Evolutionary conservation across 2,797 vertebrate genomes (phyloP), one percentile per base, ranked within the genome.

Genomic region (Limnodromus scolopaceus): DNA sequence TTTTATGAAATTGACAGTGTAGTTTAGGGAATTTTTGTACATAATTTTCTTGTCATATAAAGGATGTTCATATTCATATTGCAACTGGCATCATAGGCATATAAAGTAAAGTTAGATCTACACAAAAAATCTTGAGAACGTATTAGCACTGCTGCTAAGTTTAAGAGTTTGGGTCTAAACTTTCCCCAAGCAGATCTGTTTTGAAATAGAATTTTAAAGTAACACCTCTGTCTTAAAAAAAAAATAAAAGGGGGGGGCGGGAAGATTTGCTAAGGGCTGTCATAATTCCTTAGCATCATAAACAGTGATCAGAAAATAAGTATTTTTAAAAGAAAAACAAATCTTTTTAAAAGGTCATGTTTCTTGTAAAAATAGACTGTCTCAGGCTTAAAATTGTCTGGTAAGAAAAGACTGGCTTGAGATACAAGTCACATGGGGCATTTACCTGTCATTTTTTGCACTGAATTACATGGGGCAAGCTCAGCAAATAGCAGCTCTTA

Each of bases 281-380:
- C 6, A 38, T 96, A 97, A 96, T 97, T 97, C 93, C 46, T 91
- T 71, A 97, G 92, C 97, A 97, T 93, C 97, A 95, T 97, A 98
- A 98, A 97, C 92, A 98, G 64, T 93, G 83, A 95, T 88, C 46
- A 96, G 94, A 95, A 96, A 97, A 96, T 94, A 97, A 75, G 63
- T 95, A 88, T 96, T 98, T 98, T 75, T 41, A 68, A 71, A 89
- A 48, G 24, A 24, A 96, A 97, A 98, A 97, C 94, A 98, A 69
- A 65, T 95, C 76, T 97, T 95, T 97, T 92, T 89, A 95, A 97
- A 96, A 94, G 95, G 84, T 97, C 89, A 79, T 83, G 84, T 96
- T 98, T 98, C 91, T 46, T 54, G 61, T 85, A 92, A 93, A 97
- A 98, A 95, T 54, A 97, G 95, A 95, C 82, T 78, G 92, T 97